Conservation (phyloP, 2,888 invertebrate species). For the Leptinotarsa rubiginosa region DNA sequence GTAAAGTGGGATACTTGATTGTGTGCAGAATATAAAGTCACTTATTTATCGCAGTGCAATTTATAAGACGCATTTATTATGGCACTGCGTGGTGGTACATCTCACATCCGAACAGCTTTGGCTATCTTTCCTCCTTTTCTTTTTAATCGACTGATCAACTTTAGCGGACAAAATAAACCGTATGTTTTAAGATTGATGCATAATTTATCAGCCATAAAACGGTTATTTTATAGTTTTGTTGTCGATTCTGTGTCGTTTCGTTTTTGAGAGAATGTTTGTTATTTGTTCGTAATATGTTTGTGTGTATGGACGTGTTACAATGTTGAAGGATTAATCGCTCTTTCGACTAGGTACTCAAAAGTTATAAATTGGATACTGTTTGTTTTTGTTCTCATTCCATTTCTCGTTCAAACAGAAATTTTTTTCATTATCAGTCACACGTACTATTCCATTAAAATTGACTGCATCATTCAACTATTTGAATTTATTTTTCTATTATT, state of each 20-base stretch:
- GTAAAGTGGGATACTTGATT: conserved; percentile 67
- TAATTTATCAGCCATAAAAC: conserved; percentile 61
- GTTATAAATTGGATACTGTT: neutral
- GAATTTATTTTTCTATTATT: too few relatives aligned
- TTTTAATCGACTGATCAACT: conserved; percentile 61
- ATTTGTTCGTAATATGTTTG: conserved; percentile 41
- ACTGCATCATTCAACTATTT: too few relatives aligned
- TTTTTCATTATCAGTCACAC: too few relatives aligned
- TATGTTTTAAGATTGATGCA: conserved; percentile 62
- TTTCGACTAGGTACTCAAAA: neutral
- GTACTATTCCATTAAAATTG: too few relatives aligned
- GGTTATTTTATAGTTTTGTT: conserved; percentile 57
- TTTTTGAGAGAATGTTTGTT: conserved; percentile 46
- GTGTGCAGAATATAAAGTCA: conserved; percentile 67
- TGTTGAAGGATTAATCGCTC: conserved; percentile 1
- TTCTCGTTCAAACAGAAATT: neutral
- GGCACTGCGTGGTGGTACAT: conserved; percentile 59
- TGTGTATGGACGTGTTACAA: conserved; percentile 12
- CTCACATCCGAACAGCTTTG: conserved; percentile 33
- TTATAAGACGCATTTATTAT: conserved; percentile 67
- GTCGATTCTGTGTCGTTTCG: conserved; percentile 52
- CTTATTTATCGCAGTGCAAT: conserved; percentile 67
- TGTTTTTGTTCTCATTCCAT: too few relatives aligned
- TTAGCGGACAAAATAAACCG: conserved; percentile 58
- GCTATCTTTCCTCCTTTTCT: conserved; percentile 45